Evolutionary conservation across 2,888 invertebrate genomes (phyloP).

Genomic region (Dryobotodes eremita): DNA sequence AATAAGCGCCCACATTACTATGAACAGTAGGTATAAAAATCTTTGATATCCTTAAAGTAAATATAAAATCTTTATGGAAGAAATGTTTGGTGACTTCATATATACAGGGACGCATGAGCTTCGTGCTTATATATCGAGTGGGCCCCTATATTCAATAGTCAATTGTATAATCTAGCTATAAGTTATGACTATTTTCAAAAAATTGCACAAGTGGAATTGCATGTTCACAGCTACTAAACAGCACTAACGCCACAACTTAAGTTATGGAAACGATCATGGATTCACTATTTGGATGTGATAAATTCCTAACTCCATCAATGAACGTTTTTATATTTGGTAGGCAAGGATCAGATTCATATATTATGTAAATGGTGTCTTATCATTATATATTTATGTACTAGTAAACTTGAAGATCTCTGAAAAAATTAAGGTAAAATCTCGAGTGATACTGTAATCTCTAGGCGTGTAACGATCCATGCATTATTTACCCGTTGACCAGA

Average conservation of each 20-base stretch:
- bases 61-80: conserved; percentile 90
- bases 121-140: conserved; percentile 85
- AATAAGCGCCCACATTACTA: conserved; percentile 90
- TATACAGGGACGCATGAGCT: conserved; percentile 83
- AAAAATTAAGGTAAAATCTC: conserved; percentile 86
- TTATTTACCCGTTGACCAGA: conserved; percentile 81
- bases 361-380: conserved; percentile 85
- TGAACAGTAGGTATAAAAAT: conserved; percentile 86
- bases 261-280: conserved; percentile 82
- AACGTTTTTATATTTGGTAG: conserved; percentile 83
- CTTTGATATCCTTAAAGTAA: conserved; percentile 88
- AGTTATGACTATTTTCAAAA: conserved; percentile 90
- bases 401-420: conserved; percentile 87
- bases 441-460: conserved; percentile 91
- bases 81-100: conserved; percentile 86
- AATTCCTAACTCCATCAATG: conserved; percentile 76
- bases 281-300: conserved; percentile 79
- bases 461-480: conserved; percentile 79
- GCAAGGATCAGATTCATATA: conserved; percentile 83
- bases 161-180: conserved; percentile 90
- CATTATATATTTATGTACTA: conserved; percentile 86
- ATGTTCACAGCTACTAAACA: conserved; percentile 89
- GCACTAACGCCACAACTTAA: conserved; percentile 83
- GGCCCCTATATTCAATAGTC: conserved; percentile 90
- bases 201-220: conserved; percentile 91